Base-by-base conservation (phyloP, 2,888 invertebrate genomes). In the Amphimallon solstitiale region DNA sequence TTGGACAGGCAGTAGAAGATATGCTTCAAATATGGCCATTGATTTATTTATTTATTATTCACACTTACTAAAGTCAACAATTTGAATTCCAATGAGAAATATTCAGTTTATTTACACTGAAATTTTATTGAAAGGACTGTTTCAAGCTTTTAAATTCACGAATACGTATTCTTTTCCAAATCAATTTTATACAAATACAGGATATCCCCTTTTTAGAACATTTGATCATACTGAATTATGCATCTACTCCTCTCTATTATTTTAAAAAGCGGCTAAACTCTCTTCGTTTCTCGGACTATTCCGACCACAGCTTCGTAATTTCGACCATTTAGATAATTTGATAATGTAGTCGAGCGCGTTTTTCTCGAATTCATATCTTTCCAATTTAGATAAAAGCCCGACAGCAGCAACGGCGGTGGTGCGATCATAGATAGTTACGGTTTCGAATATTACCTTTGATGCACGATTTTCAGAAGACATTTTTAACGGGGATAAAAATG, bases 371-470 rank as follows among this genome's bases (percentile, higher is more conserved):
- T 48, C 48, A 48, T 48, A 48, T 48, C 48, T 29, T 48, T 48
- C 48, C 48, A 48, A 48, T 48, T 48, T 48, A 48, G 48, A 48
- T 48, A 48, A 48, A 48, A 48, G 48, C 48, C 48, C 23, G 45
- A 10, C 45, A 15, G 15, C 45, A 19, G 45, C 45, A 17, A 6
- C 5, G 45, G 10, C 19, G 9, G 45, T n/a, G 17, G 45, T 48
- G 48, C 21, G 21, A 23, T 19, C 21, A 5, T 12, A 21, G n/a
- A 21, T 21, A 21, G 10, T 12, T 12, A 23, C 48, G 6, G 6
- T 48, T 48, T n/a, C 48, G 12, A 21, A 48, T 23, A 48, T 48
- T 23, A 48, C 19, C 21, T 48, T 19, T 23, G 48, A 23, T 23
- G 17, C 12, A 21, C 21, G 48, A n/a, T 48, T 10, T 48, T 48